Percentiles rank a stretch among this genome's conserved stretches.
Evolutionary conservation across 2,797 vertebrate genomes (phyloP).

Genomic region (Gallinago solitaria): DNA sequence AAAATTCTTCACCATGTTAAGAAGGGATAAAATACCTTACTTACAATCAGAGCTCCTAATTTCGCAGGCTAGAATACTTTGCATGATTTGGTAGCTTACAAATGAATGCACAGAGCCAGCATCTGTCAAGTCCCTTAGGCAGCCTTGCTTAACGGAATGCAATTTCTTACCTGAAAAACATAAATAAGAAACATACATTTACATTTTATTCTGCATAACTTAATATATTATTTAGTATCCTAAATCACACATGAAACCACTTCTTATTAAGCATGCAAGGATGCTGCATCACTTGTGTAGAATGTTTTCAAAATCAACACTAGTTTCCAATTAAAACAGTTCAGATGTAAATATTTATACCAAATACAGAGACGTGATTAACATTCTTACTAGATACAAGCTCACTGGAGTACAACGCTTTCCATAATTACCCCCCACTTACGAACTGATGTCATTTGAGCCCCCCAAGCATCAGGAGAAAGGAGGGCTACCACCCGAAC

Average conservation of each 20-base stretch:
- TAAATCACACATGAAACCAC: conserved; percentile 55
- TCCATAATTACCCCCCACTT: background rate
- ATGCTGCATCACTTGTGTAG: background rate
- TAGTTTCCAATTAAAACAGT: conserved; percentile 54
- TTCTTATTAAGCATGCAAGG: conserved; percentile 56
- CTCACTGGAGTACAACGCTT: background rate
- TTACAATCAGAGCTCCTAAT: conserved; percentile 66
- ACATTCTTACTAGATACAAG: conserved; percentile 25
- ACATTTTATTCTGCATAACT: conserved; percentile 69
- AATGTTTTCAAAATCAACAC: conserved; percentile 65
- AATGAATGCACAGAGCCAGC: conserved; percentile 75
- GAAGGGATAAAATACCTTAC: conserved; percentile 26
- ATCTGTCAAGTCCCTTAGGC: conserved; percentile 77
- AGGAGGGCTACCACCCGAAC: background rate
- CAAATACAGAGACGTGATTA: conserved; percentile 26
- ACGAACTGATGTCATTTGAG: rapidly evolving
- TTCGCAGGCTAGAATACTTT: conserved; percentile 61
- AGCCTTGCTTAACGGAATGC: conserved; percentile 74
- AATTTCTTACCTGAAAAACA: conserved; percentile 87
- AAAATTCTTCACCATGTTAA: background rate
- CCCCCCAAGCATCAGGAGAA: background rate
- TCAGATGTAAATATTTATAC: conserved; percentile 60
- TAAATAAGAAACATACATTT: conserved; percentile 74
- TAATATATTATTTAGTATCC: conserved; percentile 64
- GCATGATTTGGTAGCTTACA: conserved; percentile 78